These are phyloP conservation scores for Myotis lucifugus DNA, from an alignment of 2,113 vertebrate genomes.

Conservation along the genomic window DNA sequence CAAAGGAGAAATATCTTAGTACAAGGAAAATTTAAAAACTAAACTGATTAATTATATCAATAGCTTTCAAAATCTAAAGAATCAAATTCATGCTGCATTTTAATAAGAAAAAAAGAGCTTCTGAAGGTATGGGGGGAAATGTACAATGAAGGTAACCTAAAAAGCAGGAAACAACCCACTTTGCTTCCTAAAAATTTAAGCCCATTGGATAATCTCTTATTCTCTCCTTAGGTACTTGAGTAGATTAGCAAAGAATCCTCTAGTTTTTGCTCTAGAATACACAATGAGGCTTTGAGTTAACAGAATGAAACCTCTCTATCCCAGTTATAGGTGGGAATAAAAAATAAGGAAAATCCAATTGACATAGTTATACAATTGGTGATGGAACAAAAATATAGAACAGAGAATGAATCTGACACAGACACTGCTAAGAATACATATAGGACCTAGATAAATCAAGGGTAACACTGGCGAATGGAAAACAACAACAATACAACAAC, in stretches of 20 bases:
- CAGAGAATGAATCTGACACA: background rate
- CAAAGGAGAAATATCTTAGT: background rate
- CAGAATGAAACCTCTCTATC: background rate
- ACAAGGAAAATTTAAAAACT: background rate
- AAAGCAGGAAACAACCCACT: background rate
- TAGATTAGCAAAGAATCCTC: background rate
- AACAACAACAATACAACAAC: background rate
- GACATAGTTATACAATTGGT: background rate
- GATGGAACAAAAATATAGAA: background rate
- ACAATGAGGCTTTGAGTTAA: background rate
- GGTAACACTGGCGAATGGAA: background rate
- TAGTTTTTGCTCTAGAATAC: background rate
- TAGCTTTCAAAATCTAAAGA: conserved; percentile 17
- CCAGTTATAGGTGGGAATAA: background rate
- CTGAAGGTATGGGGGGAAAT: background rate
- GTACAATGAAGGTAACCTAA: background rate
- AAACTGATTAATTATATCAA: background rate
- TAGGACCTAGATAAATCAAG: background rate
- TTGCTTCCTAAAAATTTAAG: background rate
- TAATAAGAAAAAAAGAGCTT: background rate
- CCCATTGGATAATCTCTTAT: background rate
- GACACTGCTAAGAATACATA: background rate
- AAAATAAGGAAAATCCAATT: background rate
- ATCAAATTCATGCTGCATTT: background rate
- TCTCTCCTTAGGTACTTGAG: background rate